Evolutionary conservation across 2,797 vertebrate genomes (phyloP).

Genomic region (Sparidentex hasta): DNA sequence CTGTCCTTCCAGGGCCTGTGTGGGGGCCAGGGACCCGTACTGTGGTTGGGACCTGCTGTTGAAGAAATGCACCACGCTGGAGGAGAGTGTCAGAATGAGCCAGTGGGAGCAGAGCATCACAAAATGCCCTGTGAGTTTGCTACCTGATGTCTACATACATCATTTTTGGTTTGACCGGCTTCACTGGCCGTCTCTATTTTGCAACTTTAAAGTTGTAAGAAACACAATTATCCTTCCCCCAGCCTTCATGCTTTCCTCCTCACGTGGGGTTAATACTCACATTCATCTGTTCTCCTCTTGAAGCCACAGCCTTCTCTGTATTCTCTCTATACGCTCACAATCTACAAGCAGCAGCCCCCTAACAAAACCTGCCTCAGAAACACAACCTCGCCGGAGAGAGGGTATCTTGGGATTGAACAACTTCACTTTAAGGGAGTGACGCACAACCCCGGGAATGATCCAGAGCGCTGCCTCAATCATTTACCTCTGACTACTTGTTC

Average conservation of each 20-base stretch:
- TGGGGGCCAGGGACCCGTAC: conserved; percentile 96
- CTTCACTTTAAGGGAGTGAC: conserved; percentile 56
- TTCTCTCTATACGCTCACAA: conserved; percentile 38
- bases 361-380: conserved; percentile 40
- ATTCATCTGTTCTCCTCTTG: conserved; percentile 39
- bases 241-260: conserved; percentile 18
- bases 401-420: conserved; percentile 42
- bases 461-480: conserved; percentile 50
- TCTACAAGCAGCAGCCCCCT: conserved; percentile 25
- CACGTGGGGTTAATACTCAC: conserved; percentile 33
- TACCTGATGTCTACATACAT: background rate
- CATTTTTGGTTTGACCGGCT: background rate
- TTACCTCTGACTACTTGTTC: conserved; percentile 58
- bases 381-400: conserved; percentile 23
- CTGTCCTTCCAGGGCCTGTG: conserved; percentile 87
- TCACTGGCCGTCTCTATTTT: conserved; percentile 17
- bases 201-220: conserved; percentile 42
- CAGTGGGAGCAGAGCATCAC: conserved; percentile 97
- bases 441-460: conserved; percentile 41
- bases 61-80: conserved; percentile 95
- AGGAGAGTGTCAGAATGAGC: conserved; percentile 95
- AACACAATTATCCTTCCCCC: conserved; percentile 37
- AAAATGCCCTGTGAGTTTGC: conserved; percentile 89
- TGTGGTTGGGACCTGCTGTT: conserved; percentile 95
- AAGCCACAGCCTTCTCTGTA: conserved; percentile 43